phyloP scores from a whole-genome alignment of 2,797 vertebrate species.

The Clarias laeviceps region DNA sequence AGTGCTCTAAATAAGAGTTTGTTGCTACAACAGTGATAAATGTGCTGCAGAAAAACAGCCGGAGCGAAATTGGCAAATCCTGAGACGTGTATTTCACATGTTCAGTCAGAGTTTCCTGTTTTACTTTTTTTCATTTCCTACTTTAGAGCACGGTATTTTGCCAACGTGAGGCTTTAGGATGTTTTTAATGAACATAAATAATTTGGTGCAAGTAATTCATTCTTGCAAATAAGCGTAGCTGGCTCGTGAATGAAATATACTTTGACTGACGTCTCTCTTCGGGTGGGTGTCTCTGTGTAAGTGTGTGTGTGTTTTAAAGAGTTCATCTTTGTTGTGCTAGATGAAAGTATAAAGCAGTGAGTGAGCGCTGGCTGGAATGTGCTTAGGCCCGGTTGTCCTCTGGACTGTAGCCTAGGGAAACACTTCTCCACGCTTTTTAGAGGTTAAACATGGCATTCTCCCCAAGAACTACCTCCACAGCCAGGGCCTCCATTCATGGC shows the following conservation, averaged over 20 bases:
- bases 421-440: slow-evolving; percentile 46
- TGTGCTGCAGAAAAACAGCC: slow-evolving; percentile 27
- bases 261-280: neutral
- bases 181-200: neutral
- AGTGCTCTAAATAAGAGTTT: slow-evolving; percentile 38
- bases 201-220: neutral
- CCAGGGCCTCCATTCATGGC: slow-evolving; percentile 24
- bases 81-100: neutral
- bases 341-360: slow-evolving; percentile 54
- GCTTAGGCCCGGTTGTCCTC: slow-evolving; percentile 49
- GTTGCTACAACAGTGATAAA: slow-evolving; percentile 49
- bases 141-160: neutral
- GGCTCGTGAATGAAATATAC: neutral
- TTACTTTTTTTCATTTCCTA: neutral
- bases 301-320: slow-evolving; percentile 30
- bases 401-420: slow-evolving; percentile 59
- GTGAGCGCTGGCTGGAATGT: slow-evolving; percentile 52
- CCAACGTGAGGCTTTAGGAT: neutral
- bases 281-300: slow-evolving; percentile 4
- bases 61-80: neutral
- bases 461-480: slow-evolving; percentile 38
- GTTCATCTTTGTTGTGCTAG: slow-evolving; percentile 49
- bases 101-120: slow-evolving; percentile 9
- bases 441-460: slow-evolving; percentile 53
- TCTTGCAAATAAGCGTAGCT: neutral